Evolutionary conservation across 1,140 invertebrate species (phyloP).

Genomic region (Drosophila watanabei): DNA sequence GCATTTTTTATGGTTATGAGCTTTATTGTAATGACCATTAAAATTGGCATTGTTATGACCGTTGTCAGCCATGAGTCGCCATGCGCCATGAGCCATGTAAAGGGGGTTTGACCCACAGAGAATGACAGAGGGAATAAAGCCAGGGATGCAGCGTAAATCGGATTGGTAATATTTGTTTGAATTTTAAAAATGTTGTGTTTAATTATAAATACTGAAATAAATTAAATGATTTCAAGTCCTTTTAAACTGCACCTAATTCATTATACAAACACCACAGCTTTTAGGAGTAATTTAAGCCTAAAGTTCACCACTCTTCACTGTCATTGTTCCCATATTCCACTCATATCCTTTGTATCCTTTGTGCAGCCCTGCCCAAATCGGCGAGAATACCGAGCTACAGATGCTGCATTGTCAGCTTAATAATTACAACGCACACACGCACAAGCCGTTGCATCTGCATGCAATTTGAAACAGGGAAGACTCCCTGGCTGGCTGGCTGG

Average conservation of each 20-base stretch:
- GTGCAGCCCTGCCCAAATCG: constrained; percentile 30
- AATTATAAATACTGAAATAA: too few relatives aligned
- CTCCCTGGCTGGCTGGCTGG: constrained; percentile 2
- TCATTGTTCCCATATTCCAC: not conserved
- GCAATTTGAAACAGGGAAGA: constrained; percentile 62
- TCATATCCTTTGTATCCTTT: not conserved
- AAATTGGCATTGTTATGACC: constrained; percentile 81
- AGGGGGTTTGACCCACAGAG: constrained; percentile 56
- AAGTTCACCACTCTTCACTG: not conserved
- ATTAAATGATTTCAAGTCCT: not conserved
- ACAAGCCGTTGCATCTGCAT: constrained; percentile 55
- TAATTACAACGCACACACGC: constrained; percentile 64
- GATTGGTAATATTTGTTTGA: not conserved
- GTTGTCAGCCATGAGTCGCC: constrained; percentile 26
- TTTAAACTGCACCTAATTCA: too few relatives aligned
- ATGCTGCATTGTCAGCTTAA: constrained; percentile 75
- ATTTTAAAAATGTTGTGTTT: not conserved
- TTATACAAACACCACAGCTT: too few relatives aligned
- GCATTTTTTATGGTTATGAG: constrained; percentile 77
- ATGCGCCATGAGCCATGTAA: not conserved
- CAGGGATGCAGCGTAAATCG: constrained; percentile 15
- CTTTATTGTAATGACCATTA: constrained; percentile 78
- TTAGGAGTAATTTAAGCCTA: not conserved
- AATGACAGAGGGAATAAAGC: constrained; percentile 29
- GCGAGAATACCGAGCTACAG: constrained; percentile 24